Evolutionary conservation across 2,888 invertebrate species (phyloP).

Genomic region (Adineta ricciae): DNA sequence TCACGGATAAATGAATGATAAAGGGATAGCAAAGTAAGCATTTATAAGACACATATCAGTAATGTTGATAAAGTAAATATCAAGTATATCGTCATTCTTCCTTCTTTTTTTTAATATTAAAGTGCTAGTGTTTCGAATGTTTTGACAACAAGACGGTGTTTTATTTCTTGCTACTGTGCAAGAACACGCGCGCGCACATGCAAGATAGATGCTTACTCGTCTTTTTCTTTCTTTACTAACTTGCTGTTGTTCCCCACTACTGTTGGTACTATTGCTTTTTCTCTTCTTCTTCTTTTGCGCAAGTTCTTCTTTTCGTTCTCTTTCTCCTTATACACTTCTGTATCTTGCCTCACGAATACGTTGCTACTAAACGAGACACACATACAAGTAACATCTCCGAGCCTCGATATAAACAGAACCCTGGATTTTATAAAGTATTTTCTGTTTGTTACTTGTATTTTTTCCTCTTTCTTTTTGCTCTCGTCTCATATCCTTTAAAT

Average conservation of each 20-base stretch:
- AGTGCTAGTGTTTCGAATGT: background rate
- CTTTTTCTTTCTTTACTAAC: background rate
- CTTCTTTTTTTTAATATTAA: background rate
- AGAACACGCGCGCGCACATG: background rate
- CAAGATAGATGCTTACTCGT: background rate
- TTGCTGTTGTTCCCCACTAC: background rate
- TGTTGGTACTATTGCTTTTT: background rate
- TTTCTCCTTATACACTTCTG: background rate
- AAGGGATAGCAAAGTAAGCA: background rate
- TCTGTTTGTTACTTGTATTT: background rate
- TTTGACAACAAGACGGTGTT: background rate
- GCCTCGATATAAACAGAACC: constrained; percentile 1
- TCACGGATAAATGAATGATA: background rate
- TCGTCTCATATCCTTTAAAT: background rate
- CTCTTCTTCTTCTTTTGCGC: background rate
- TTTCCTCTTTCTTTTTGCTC: background rate
- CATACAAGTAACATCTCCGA: background rate
- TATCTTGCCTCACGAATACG: background rate
- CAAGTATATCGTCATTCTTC: background rate
- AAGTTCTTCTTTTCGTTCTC: background rate
- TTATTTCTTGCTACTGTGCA: background rate
- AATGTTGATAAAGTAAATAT: background rate
- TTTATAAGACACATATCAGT: background rate
- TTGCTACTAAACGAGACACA: background rate
- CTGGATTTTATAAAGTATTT: background rate